Percentiles rank a stretch among this genome's conserved stretches.
These are phyloP conservation scores for Esox masquinongy DNA, from an alignment of 2,797 vertebrate genomes.

Conservation along the genomic window DNA sequence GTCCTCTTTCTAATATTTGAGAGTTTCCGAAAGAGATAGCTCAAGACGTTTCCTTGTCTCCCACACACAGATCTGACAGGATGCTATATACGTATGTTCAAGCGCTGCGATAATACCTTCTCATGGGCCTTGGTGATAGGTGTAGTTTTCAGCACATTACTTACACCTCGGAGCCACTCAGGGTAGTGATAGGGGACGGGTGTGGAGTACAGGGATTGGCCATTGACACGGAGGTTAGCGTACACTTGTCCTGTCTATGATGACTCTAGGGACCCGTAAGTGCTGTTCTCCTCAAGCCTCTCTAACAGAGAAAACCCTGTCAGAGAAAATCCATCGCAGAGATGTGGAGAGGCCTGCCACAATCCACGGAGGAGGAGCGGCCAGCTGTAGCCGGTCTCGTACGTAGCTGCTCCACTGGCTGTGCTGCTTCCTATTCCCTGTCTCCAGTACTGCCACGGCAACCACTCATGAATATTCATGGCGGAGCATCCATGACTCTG, in stretches of 20 bases:
- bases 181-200: background rate
- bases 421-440: background rate
- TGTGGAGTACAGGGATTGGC: background rate
- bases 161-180: background rate
- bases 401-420: background rate
- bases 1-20: background rate
- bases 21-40: background rate
- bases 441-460: background rate
- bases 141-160: background rate
- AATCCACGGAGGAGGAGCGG: background rate
- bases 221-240: background rate
- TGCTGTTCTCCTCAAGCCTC: background rate
- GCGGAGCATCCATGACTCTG: constrained; percentile 45
- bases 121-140: background rate
- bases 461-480: constrained; percentile 66
- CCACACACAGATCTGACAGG: background rate
- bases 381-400: background rate
- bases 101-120: background rate
- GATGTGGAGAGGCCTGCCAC: background rate
- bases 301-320: background rate
- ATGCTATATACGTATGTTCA: background rate
- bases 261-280: background rate
- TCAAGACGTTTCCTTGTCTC: background rate
- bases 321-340: background rate
- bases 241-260: background rate